Base-by-base conservation (phyloP, 2,113 vertebrate genomes). In the Ictidomys tridecemlineatus region DNA sequence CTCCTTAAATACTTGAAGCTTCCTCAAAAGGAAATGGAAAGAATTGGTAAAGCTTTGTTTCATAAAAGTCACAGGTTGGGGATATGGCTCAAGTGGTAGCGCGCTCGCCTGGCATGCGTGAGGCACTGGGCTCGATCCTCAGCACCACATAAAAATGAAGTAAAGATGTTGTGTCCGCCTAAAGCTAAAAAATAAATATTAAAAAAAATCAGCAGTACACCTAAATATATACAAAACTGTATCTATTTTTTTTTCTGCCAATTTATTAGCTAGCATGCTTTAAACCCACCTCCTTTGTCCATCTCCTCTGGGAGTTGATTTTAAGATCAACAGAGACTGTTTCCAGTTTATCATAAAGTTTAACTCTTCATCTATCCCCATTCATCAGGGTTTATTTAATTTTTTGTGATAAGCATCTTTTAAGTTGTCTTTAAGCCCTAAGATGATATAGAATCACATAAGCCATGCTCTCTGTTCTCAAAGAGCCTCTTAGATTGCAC, bases 291-390 rank as follows among this genome's bases (percentile, higher is more conserved):
- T 78, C 77, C 32, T 89, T 37, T 86, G 22, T 83, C 65, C 5
- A 28, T 79, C 51, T 83, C 85, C 32, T 92, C 51, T 89, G 56
- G 79, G 37, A 37, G 10, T 86, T 93, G 86, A 48, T 70, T 93
- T 96, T 77, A 89, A 89, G 58, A 32, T 83, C 30, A 4, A 39
- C 69, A 76, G 51, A 80, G 42, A 93, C 76, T 69, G 11, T 90
- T 93, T 94, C 82, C 34, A 89, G 61, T 4, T 86, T 28, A 70
- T 89, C 14, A n/a, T 85, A 76, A 34, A 90, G 72, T 88, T 94
- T 78, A 89, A 58, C 70, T 85, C n/a, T 85, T 83, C 17, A 28
- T 63, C 73, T 87, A 24, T 63, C 53, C n/a, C 22, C 22, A 28
- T 48, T 8, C 12, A 34, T 67, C 26, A 9, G n/a, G 32, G 90